Evolutionary conservation across 2,888 invertebrate species (phyloP), one percentile per base, ranked within the genome.

Genomic region (Ramazzottius varieornatus): DNA sequence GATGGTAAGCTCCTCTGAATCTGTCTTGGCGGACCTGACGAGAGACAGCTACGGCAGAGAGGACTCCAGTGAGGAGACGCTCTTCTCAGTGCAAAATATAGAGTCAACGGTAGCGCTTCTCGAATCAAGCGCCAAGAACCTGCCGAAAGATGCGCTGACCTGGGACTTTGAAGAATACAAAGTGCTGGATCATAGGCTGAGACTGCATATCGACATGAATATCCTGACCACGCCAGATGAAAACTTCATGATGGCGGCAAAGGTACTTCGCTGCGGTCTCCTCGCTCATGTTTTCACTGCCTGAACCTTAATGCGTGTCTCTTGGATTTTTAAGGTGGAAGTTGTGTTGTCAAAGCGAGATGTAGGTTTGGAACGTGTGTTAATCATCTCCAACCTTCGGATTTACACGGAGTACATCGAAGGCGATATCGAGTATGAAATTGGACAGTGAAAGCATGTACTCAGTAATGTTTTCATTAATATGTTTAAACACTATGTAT

Each of bases 1-100:
- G 4, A 54, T 29, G 20, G 8, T 54, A 29, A 54, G 54, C 54
- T 24, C 54, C 20, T 4, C 13, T 4, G 29, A 4, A 4, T 8
- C 8, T 40, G 20, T 29, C 54, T 4, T 24, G 29, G n/a, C n/a
- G 16, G 24, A 24, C 24, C 29, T 29, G 29, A 29, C 8, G 4
- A 29, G 24, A 4, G 29, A 29, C 54, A 24, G 29, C 54, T 54
- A 54, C 54, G 54, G 29, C 20, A 8, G 54, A 29, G 29, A 29
- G 24, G 54, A 54, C 24, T 54, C 54, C 54, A 29, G n/a, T 54
- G 54, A 54, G 54, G 54, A 54, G 54, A 54, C 54, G 29, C 29
- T 54, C 16, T 54, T 54, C 29, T 16, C 54, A 4, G 54, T 54
- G 54, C 20, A 54, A 8, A 29, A 29, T 29, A 24, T 54, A 4